Evolutionary conservation across 2,888 invertebrate species (phyloP).

Genomic region (Alsophila aescularia): DNA sequence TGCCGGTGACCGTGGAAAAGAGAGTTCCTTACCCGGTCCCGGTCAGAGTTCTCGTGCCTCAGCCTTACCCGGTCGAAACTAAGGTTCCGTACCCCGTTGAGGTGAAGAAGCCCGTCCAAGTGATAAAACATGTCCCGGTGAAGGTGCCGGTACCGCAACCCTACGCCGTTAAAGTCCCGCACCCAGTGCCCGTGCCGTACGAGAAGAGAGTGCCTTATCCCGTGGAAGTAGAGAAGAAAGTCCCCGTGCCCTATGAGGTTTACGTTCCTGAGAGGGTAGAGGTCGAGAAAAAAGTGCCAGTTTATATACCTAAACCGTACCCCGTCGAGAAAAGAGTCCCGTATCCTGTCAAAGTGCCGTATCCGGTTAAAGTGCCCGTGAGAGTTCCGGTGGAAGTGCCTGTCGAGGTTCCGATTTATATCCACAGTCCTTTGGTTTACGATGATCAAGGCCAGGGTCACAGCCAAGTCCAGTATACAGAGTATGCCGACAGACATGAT

Average conservation of each 20-base stretch:
- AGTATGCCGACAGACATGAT: constrained; percentile 14
- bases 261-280: constrained; percentile 45
- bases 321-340: constrained; percentile 73
- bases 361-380: constrained; percentile 73
- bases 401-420: constrained; percentile 63
- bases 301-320: constrained; percentile 41
- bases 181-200: constrained; percentile 21
- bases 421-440: constrained; percentile 56
- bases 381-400: constrained; percentile 66
- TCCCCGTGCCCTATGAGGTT: constrained; percentile 51
- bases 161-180: constrained; percentile 68
- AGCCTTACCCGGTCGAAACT: constrained; percentile 83
- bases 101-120: constrained; percentile 76
- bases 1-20: constrained; percentile 72
- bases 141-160: constrained; percentile 76
- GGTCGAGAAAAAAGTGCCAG: constrained; percentile 60
- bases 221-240: constrained; percentile 72
- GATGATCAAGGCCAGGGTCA: constrained; percentile 19
- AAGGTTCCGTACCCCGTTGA: constrained; percentile 74
- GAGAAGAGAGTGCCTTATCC: constrained; percentile 77
- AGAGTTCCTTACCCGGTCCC: constrained; percentile 73
- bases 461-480: constrained; percentile 3
- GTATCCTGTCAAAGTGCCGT: constrained; percentile 60
- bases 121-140: constrained; percentile 72
- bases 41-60: constrained; percentile 72